Base-by-base conservation (phyloP, 2,888 invertebrate species). In the Ophraella communa region DNA sequence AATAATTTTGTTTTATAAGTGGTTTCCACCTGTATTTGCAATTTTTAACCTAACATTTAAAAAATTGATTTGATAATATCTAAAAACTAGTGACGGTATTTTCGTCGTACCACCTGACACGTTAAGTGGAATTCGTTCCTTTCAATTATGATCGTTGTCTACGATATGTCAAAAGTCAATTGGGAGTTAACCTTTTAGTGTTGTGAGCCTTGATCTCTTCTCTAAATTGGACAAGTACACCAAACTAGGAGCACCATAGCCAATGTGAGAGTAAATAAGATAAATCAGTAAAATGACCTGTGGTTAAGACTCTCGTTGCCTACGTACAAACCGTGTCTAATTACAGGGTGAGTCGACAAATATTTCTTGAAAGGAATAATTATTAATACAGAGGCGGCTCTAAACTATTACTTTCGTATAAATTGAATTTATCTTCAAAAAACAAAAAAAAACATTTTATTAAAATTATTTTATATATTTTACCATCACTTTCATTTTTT, bases 81-180 rank as follows among this genome's bases (percentile, higher is more conserved):
- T n/a, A n/a, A n/a, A n/a, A n/a, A n/a, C n/a, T n/a, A n/a, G n/a
- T n/a, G n/a, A n/a, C 42, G 17, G 42, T 42, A 42, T 14, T 4
- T 8, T 30, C 14, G 2, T 4, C 21, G 21, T 5, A 23, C 17
- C 27, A 62, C 30, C 62, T 62, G 33, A 58, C 44, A 53, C 51
- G 23, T 56, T 51, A 42, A 21, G 45, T 39, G 39, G 23, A 23
- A 62, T 62, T 33, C 49, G 52, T 35, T 44, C 18, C 33, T 49
- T 14, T 51, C 56, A 44, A 57, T 63, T 57, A 57, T 58, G 35
- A 57, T 53, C 33, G 24, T 35, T 57, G 33, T 30, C 20, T 24
- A 42, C 23, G 24, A 20, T 10, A 59, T 45, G 64, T 58, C 58
- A 59, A 44, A 64, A 59, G 64, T 64, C 64, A 64, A 64, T 64